phyloP scores from a whole-genome alignment of 2,797 vertebrate species.

The Chelmon rostratus region DNA sequence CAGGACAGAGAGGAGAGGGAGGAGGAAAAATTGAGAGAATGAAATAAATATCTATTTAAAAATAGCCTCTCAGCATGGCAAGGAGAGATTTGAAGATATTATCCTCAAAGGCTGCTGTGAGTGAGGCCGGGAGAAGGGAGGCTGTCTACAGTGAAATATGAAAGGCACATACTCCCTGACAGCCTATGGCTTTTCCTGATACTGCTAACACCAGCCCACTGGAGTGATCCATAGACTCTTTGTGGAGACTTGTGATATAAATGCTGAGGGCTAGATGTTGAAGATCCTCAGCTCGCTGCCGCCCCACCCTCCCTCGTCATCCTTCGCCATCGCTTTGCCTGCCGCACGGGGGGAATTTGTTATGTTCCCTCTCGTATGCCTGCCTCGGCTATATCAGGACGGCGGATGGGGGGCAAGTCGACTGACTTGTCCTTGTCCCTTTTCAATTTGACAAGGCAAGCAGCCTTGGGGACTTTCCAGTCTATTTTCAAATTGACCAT shows the following conservation, averaged over 20 bases:
- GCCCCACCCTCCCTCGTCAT: conserved; percentile 71
- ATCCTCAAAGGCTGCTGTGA: conserved; percentile 88
- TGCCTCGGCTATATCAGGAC: conserved; percentile 78
- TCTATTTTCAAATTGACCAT: conserved; percentile 90
- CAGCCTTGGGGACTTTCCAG: conserved; percentile 86
- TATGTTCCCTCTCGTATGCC: conserved; percentile 76
- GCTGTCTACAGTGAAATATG: conserved; percentile 89
- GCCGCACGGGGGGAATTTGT: conserved; percentile 79
- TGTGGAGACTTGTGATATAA: conserved; percentile 89
- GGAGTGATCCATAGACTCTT: conserved; percentile 89
- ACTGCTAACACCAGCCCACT: conserved; percentile 87
- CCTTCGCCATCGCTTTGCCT: conserved; percentile 70
- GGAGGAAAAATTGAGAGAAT: conserved; percentile 79
- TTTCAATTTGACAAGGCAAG: conserved; percentile 87
- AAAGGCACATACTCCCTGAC: conserved; percentile 86
- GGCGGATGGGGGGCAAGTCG: conserved; percentile 73
- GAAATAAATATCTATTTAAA: conserved; percentile 88
- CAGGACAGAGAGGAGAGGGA: conserved; percentile 54
- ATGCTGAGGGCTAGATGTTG: conserved; percentile 89
- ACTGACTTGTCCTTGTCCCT: conserved; percentile 86
- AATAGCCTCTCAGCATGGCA: conserved; percentile 87
- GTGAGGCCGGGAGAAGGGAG: conserved; percentile 83
- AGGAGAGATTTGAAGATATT: conserved; percentile 89
- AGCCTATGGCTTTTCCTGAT: conserved; percentile 89
- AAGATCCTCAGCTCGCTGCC: conserved; percentile 81